Evolutionary conservation across 2,797 vertebrate genomes (phyloP).

Genomic region (Girardinus metallicus): DNA sequence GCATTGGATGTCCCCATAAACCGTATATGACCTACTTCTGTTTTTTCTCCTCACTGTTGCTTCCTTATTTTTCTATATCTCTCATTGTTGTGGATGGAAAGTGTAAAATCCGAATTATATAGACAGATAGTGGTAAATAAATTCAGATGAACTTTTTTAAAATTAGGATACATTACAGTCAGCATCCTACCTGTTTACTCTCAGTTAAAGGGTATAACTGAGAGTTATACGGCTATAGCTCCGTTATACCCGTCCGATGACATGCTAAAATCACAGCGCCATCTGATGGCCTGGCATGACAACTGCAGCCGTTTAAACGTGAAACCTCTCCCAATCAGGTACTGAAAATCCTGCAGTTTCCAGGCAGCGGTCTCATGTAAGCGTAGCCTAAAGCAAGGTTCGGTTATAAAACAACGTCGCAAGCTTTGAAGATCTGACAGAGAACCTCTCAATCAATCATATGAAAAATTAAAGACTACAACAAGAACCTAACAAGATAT

Average conservation of each 20-base stretch:
- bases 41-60: neutral
- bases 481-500: neutral
- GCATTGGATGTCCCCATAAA: neutral
- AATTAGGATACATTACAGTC: neutral
- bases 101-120: neutral
- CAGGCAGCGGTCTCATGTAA: too few relatives aligned
- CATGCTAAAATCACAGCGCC: too few relatives aligned
- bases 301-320: too few relatives aligned
- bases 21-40: neutral
- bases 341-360: too few relatives aligned
- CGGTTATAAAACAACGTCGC: neutral
- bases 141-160: neutral
- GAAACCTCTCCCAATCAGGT: too few relatives aligned
- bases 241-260: too few relatives aligned
- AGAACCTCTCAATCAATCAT: neutral
- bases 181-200: neutral
- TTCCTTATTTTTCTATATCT: neutral
- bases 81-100: neutral
- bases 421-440: neutral
- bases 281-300: too few relatives aligned
- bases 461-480: neutral
- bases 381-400: neutral
- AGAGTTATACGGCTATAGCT: too few relatives aligned
- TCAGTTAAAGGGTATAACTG: too few relatives aligned
- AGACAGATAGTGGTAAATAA: neutral